phyloP scores from a whole-genome alignment of 2,888 invertebrate species.

The Copidosoma aretas region DNA sequence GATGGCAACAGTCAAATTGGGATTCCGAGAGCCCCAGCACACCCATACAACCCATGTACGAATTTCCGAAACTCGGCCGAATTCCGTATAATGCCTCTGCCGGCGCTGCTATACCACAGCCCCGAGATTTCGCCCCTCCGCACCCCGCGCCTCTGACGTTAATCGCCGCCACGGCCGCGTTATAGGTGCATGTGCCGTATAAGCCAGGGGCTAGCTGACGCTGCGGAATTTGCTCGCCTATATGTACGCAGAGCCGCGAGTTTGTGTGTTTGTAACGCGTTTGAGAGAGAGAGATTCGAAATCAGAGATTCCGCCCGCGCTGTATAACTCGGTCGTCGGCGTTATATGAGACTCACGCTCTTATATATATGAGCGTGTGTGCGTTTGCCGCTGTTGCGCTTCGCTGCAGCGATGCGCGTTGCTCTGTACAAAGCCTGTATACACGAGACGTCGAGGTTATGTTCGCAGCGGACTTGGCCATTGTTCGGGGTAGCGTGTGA shows the following conservation, averaged over 20 bases:
- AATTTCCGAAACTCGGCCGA: background rate
- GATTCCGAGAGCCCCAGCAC: conserved; percentile 45
- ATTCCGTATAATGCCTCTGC: background rate
- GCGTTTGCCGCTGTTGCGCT: too few relatives aligned
- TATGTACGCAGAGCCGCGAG: background rate
- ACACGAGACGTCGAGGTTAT: too few relatives aligned
- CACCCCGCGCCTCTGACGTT: background rate
- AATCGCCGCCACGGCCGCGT: background rate
- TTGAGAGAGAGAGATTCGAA: background rate
- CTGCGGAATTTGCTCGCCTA: background rate
- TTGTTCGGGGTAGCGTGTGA: too few relatives aligned
- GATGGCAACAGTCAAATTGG: conserved; percentile 54
- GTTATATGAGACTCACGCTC: too few relatives aligned
- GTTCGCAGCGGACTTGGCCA: too few relatives aligned
- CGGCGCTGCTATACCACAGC: background rate
- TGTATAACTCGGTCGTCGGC: too few relatives aligned
- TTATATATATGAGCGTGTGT: too few relatives aligned
- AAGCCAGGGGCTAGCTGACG: background rate
- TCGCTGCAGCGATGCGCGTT: background rate
- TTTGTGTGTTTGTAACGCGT: background rate
- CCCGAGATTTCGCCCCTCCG: background rate
- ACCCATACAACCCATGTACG: too few relatives aligned
- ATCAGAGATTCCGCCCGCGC: background rate
- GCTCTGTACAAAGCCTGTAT: too few relatives aligned
- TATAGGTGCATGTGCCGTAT: too few relatives aligned